phyloP scores from a whole-genome alignment of 2,113 vertebrate genomes.

The Esox niger region DNA sequence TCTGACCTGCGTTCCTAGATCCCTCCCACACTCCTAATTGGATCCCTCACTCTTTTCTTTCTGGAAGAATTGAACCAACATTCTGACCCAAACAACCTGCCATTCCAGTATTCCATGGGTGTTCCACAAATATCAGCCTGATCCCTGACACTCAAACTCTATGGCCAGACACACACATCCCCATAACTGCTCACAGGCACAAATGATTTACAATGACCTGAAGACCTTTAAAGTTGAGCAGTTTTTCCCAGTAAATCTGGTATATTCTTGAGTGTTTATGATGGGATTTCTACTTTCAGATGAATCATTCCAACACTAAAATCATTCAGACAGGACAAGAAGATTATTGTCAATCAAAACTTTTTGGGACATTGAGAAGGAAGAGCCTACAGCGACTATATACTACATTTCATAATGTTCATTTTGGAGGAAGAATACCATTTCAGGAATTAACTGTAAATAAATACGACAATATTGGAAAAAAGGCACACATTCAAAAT shows the following conservation, averaged over 20 bases:
- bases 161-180: neutral
- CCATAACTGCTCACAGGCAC: neutral
- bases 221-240: neutral
- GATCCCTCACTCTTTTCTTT: too few relatives aligned
- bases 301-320: too few relatives aligned
- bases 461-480: too few relatives aligned
- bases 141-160: neutral
- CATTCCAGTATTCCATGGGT: neutral
- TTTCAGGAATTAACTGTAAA: too few relatives aligned
- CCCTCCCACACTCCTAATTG: too few relatives aligned
- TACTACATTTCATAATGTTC: too few relatives aligned
- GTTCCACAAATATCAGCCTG: neutral
- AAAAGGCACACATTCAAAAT: too few relatives aligned
- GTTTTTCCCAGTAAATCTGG: neutral
- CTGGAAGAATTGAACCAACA: slow-evolving; percentile 35
- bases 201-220: neutral
- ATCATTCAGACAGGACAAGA: too few relatives aligned
- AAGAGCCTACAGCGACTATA: too few relatives aligned
- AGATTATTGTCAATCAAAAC: too few relatives aligned
- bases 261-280: neutral
- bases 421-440: too few relatives aligned
- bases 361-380: too few relatives aligned
- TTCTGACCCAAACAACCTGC: slow-evolving; percentile 1
- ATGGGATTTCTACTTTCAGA: neutral
- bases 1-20: slow-evolving; percentile 26